Base-by-base conservation (phyloP, 2,797 vertebrate species). In the Hydrolagus colliei region DNA sequence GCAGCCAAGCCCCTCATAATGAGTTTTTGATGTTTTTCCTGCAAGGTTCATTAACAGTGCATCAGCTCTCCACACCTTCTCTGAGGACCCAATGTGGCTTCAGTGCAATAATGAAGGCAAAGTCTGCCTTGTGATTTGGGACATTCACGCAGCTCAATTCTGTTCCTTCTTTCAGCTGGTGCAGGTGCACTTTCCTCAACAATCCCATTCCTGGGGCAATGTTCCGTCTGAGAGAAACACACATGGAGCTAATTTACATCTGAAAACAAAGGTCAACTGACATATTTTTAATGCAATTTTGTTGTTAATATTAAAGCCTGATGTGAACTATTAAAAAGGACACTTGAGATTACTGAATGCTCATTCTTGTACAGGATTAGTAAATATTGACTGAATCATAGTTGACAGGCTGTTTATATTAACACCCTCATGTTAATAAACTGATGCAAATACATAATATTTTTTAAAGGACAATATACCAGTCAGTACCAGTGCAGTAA, bases 211-310 rank as follows among this genome's bases (percentile, higher is more conserved):
- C 41, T 52, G 41, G 88, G 92, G 93, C 93, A 93, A 91, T 91
- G 92, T 91, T 92, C 68, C 76, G 87, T 91, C 91, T 90, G 5
- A 0, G 90, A 90, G 93, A 93, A 92, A 90, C 90, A 92, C 92
- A 91, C 91, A 91, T 90, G 93, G 94, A 93, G 92, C 90, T 93
- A 91, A 92, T 93, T 92, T 89, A 92, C 90, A 90, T 91, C 91
- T 90, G 91, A 93, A 89, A 88, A 88, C 88, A 93, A 91, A 93
- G 92, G 93, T 93, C 92, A 93, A 93, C 92, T 91, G 41, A 52
- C 6, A 1, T 52, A 52, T 52, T 52, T 52, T 6, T 52, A 93
- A 91, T 87, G 91, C 90, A 91, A 91, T 91, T 92, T 90, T 91
- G 90, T 90, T 93, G 87, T 85, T 94, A 94, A 94, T 93, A 91